Base-by-base conservation (phyloP, 2,888 invertebrate genomes). In the Fragum fragum region DNA sequence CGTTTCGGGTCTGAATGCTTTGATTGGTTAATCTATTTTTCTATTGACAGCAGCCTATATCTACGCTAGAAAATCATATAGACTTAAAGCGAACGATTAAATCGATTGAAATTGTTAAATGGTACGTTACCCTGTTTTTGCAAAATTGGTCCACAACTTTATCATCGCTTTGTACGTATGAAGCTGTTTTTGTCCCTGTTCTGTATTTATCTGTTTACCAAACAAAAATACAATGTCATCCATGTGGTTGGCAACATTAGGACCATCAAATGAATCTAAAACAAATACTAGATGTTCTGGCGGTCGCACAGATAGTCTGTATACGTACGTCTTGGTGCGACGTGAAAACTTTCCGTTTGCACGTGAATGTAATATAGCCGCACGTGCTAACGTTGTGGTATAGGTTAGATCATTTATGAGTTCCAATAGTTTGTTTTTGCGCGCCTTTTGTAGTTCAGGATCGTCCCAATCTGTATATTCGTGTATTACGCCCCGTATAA, bases 381-480 rank as follows among this genome's bases (percentile, higher is more conserved):
- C 21, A 14, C 21, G 59, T 23, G 23, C 59, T 21, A 23, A 7
- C 59, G 59, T 16, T 14, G 21, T 23, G 7, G 16, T 21, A 21
- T 21, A 59, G 11, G 16, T 21, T 21, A 23, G n/a, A 59, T 16
- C 59, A 21, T 16, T 21, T 16, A 59, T 23, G 23, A 59, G 59
- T 23, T 59, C 11, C 21, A 59, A 16, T 59, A 59, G 23, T 21
- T 59, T 59, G 5, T 59, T 23, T 21, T 16, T 59, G 59, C 59
- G 59, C 21, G 16, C 3, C 5, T 21, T 59, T 16, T 59, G n/a
- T 16, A 21, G 5, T 5, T 59, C 23, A 5, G 59, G 59, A 21
- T 59, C 59, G 21, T 23, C 23, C 59, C 59, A 59, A 21, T 59
- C 59, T 23, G 59, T 59, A 23, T 59, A 59, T 21, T 59, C 59